Evolutionary conservation across 1,140 invertebrate genomes (phyloP), one percentile per base, ranked within the genome.

Genomic region (Drosophila lowei): DNA sequence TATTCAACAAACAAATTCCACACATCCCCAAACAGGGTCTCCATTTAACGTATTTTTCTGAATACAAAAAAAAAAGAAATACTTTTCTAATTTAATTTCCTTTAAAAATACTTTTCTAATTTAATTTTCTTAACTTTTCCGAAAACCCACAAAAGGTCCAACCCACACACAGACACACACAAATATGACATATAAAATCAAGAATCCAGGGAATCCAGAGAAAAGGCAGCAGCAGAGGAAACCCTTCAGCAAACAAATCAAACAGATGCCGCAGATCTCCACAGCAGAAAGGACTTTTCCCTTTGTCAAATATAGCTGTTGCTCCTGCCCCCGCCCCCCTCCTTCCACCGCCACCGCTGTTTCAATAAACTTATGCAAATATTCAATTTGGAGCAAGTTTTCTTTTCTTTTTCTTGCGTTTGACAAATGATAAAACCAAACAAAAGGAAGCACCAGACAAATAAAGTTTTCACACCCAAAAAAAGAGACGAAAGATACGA

Each of bases 311-410:
- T 41, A 56, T 42, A 15, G 34, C 18, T 38, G 21, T 28, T 18
- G 23, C 34, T 42, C 13, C 34, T 9, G 6, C 16, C 34, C 46
- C 15, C 8, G 0, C 9, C 4, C 21, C 28, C 55, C 72, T 42
- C 65, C 58, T 64, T 1, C 11, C 34, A 1, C 34, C 11, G 0
- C 11, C 0, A 4, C 70, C 75, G 47, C 64, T 72, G 70, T 76
- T 86, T 79, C 83, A 83, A 86, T 86, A 86, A 86, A 86, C 83
- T 88, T 86, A 86, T 86, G 81, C 75, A 86, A 86, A 86, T 86
- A 88, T 86, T 86, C 83, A 88, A 88, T 30, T 86, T 86, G 78
- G 52, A 63, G 57, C 49, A 72, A 72, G 77, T 75, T 50, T 58
- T 84, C 78, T 73, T 44, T 21, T 38, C 18, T 38, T 56, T 68